Percentiles rank a stretch among this genome's conserved stretches.
phyloP scores from a whole-genome alignment of 2,888 invertebrate species.

The Orchesella flavescens region DNA sequence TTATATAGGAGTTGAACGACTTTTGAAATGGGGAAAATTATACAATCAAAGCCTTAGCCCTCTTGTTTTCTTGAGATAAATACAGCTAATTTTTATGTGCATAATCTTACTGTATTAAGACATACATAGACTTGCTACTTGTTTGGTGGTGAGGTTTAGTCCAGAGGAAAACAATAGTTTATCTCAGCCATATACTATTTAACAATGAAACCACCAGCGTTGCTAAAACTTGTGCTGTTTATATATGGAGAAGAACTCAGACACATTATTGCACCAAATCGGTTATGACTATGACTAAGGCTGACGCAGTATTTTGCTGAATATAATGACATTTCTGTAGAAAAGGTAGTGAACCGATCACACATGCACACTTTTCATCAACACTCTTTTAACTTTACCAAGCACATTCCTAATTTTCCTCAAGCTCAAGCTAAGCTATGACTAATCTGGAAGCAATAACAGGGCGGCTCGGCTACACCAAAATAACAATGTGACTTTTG shows the following conservation, averaged over 20 bases:
- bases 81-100: too few species aligned
- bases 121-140: too few species aligned
- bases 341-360: constrained; percentile 14
- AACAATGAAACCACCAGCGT: too few species aligned
- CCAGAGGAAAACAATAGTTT: too few species aligned
- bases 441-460: constrained; percentile 24
- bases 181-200: too few species aligned
- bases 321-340: background rate
- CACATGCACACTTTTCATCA: background rate
- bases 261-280: background rate
- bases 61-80: too few species aligned
- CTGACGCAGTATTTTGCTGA: background rate
- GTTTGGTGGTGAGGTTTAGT: too few species aligned
- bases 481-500: constrained; percentile 18
- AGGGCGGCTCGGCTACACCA: background rate
- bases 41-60: background rate
- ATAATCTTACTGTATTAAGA: too few species aligned
- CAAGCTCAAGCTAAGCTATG: background rate
- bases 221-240: too few species aligned
- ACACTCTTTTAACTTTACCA: background rate
- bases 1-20: constrained; percentile 11
- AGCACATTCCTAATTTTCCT: constrained; percentile 24
- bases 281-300: background rate
- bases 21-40: background rate
- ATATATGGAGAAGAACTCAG: too few species aligned